Percentiles rank a stretch among this genome's conserved stretches.
phyloP scores from a whole-genome alignment of 2,113 vertebrate species.

The Anser cygnoides region DNA sequence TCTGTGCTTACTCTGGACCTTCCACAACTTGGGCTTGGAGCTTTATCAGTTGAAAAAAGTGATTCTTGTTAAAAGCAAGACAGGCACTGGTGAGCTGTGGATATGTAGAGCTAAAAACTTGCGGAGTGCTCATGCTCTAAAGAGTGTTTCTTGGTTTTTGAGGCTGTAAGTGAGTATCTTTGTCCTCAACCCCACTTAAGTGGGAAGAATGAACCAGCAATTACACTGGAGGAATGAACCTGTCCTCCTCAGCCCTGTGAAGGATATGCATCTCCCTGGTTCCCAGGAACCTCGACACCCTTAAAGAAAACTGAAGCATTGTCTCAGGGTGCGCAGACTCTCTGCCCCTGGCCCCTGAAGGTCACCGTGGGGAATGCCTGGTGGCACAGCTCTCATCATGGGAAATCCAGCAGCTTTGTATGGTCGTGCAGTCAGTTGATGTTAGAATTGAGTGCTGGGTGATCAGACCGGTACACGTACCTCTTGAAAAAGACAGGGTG shows the following conservation, averaged over 20 bases:
- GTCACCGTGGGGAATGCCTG: rapidly evolving
- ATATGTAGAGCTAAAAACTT: neutral
- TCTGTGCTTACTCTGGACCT: neutral
- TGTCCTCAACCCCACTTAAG: neutral
- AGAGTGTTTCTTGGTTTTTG: neutral
- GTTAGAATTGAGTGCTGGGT: neutral
- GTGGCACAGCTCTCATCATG: rapidly evolving
- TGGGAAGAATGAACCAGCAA: neutral
- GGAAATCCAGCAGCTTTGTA: neutral
- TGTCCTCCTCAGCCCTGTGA: neutral
- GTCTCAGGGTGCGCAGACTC: rapidly evolving
- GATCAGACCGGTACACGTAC: rapidly evolving
- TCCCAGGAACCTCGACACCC: neutral
- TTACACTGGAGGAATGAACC: neutral
- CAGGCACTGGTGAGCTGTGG: neutral
- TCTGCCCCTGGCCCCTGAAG: neutral
- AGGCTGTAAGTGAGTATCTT: neutral
- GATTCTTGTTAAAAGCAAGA: neutral
- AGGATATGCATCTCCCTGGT: rapidly evolving
- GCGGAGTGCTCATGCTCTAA: neutral
- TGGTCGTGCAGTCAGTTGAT: rapidly evolving
- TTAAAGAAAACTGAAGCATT: neutral
- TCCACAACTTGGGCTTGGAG: neutral
- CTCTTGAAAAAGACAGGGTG: neutral
- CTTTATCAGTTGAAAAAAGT: neutral